Conservation (phyloP, 2,888 invertebrate genomes). For the Uropetala carovei region DNA sequence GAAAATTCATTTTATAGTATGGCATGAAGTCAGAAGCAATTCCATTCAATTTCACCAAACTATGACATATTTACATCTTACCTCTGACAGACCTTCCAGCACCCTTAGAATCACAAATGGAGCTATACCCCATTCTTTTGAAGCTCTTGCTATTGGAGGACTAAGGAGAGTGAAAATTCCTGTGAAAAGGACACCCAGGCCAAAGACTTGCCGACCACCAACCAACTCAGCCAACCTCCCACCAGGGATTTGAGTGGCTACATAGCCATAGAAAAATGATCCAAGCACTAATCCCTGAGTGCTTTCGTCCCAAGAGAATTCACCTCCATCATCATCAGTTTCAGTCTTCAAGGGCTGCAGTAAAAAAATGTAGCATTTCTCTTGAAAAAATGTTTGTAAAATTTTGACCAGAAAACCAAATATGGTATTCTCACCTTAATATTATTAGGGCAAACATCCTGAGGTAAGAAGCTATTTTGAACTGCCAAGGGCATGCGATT, state of each 20-base stretch:
- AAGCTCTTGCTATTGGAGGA: conserved; percentile 86
- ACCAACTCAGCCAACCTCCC: conserved; percentile 89
- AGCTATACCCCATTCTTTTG: conserved; percentile 78
- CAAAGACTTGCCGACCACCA: conserved; percentile 93
- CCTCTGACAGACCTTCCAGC: conserved; percentile 90
- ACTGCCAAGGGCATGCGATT: background rate
- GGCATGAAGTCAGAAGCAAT: no score
- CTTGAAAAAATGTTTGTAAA: background rate
- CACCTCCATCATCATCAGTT: conserved; percentile 76
- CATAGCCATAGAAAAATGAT: conserved; percentile 90
- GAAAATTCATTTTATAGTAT: no score
- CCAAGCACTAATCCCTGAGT: conserved; percentile 89
- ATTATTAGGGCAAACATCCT: background rate
- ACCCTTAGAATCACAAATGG: conserved; percentile 86
- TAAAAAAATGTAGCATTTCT: background rate
- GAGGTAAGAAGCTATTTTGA: background rate
- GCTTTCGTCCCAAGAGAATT: conserved; percentile 87
- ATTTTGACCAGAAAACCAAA: background rate
- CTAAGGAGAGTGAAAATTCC: conserved; percentile 89
- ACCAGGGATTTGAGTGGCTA: conserved; percentile 88
- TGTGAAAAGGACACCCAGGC: conserved; percentile 87
- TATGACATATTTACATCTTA: conserved; percentile 71
- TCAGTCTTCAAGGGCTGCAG: conserved; percentile 74
- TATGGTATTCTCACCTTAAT: background rate
- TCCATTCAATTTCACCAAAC: background rate